Evolutionary conservation across 2,113 vertebrate genomes (phyloP).

Genomic region (Tachycineta bicolor): DNA sequence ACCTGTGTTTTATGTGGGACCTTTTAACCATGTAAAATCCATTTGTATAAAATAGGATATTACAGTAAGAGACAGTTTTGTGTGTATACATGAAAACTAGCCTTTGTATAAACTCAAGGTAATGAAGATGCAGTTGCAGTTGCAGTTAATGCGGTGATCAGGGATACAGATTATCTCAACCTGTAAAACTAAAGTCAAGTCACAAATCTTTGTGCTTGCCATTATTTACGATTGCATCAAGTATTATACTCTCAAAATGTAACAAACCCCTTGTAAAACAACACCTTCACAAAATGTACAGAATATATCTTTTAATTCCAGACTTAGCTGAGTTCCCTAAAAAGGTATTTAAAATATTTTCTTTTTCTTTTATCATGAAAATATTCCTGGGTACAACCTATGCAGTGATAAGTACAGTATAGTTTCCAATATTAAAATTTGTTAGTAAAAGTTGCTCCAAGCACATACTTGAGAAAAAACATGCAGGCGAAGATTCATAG

Average conservation of each 20-base stretch:
- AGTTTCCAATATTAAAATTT: not conserved
- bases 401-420: not conserved
- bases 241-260: not conserved
- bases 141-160: not conserved
- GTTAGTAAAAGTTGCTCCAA: not conserved
- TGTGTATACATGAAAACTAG: not conserved
- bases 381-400: not conserved
- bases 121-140: fast-evolving
- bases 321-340: not conserved
- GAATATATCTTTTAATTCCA: not conserved
- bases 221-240: not conserved
- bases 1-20: not conserved
- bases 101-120: not conserved
- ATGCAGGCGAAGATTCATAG: not conserved
- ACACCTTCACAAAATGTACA: not conserved
- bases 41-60: not conserved
- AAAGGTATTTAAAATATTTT: not conserved
- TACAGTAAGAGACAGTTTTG: not conserved
- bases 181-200: not conserved
- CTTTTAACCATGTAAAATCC: not conserved
- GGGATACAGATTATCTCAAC: not conserved
- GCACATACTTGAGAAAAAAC: not conserved
- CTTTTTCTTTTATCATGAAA: not conserved
- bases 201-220: not conserved
- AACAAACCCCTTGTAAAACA: not conserved